phyloP scores from a whole-genome alignment of 2,888 invertebrate species.

The Oligia strigilis region DNA sequence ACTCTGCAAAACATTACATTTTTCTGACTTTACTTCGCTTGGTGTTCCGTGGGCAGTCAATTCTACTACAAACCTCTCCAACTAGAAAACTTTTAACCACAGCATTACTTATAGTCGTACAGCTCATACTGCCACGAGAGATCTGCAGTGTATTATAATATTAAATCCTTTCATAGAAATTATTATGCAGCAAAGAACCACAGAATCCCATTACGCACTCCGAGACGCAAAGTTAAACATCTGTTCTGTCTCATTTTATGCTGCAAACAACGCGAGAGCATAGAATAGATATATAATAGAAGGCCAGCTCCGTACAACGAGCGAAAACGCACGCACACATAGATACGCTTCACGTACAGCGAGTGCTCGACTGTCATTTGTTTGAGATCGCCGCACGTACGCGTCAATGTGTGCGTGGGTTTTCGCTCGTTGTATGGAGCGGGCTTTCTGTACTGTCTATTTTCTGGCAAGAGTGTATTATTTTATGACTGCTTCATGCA shows the following conservation, averaged over 20 bases:
- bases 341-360: neutral
- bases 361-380: neutral
- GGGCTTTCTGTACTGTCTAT: neutral
- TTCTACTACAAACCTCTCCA: too few species aligned
- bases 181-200: constrained; percentile 27
- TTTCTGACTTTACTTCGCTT: neutral
- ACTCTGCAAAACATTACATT: neutral
- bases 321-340: neutral
- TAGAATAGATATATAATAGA: neutral
- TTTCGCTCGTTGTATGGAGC: neutral
- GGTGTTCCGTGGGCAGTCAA: neutral
- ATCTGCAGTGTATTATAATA: constrained; percentile 11
- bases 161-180: constrained; percentile 23
- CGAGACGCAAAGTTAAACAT: constrained; percentile 48
- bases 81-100: constrained; percentile 3
- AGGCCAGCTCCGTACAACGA: neutral
- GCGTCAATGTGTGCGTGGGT: neutral
- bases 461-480: neutral
- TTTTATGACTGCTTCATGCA: constrained; percentile 50
- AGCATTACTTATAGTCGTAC: neutral
- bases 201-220: constrained; percentile 48
- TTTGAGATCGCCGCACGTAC: neutral
- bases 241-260: constrained; percentile 22
- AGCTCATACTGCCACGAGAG: neutral
- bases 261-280: constrained; percentile 23